Conservation (phyloP, 2,888 invertebrate species). For the Erynnis tages region DNA sequence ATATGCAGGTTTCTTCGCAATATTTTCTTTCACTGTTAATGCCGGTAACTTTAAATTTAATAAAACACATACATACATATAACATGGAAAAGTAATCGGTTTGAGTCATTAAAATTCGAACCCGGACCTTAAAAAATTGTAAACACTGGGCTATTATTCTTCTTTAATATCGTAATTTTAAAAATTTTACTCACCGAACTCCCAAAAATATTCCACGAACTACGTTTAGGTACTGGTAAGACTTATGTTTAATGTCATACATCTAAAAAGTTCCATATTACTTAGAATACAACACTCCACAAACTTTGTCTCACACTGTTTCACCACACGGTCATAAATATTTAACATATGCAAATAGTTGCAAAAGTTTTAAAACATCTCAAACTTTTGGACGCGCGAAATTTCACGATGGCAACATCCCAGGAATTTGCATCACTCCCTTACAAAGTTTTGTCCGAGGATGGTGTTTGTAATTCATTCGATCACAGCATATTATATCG, state of each 20-base stretch:
- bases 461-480: slow-evolving; percentile 1
- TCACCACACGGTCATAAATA: slow-evolving; percentile 4
- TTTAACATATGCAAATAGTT: slow-evolving; percentile 8
- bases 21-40: too few relatives aligned
- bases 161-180: not conserved
- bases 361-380: slow-evolving; percentile 16
- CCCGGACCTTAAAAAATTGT: too few relatives aligned
- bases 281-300: slow-evolving; percentile 4
- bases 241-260: not conserved
- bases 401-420: not conserved
- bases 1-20: too few relatives aligned
- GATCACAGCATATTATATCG: slow-evolving; percentile 5
- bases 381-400: slow-evolving; percentile 18
- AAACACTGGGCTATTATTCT: not conserved
- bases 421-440: slow-evolving; percentile 7
- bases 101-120: too few relatives aligned
- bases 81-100: too few relatives aligned
- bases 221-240: too few relatives aligned
- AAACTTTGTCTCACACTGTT: slow-evolving; percentile 7
- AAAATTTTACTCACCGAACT: not conserved
- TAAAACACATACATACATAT: too few relatives aligned
- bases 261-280: not conserved
- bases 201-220: too few relatives aligned
- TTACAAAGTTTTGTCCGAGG: not conserved
- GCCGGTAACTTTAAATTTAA: too few relatives aligned